Base-by-base conservation (phyloP, 2,888 invertebrate genomes). In the Ormia ochracea region DNA sequence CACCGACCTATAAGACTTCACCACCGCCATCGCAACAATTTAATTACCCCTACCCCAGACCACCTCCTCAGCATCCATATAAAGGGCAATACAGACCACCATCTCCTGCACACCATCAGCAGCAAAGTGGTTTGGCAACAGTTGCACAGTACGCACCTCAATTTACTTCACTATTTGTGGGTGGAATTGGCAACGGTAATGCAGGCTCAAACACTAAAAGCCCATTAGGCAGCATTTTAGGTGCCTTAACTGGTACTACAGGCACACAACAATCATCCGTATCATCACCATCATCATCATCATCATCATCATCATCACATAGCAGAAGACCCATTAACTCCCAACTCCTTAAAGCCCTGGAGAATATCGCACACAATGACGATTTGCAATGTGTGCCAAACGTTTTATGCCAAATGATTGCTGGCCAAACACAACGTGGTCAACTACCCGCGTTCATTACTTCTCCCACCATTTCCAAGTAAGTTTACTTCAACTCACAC, bases 301-400 rank as follows among this genome's bases (percentile, higher is more conserved):
- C 77, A 26, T 26, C 33, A 19, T 59, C 58, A 4, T 45, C 66
- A 17, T 82, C 82, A 21, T 73, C 82, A 12, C 56, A 78, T 19
- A 73, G 59, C 7, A 66, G 74, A 50, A 85, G 87, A 38, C 88
- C 88, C 26, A 83, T 87, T 79, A 88, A 87, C 83, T 86, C 85
- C 82, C 89, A 89, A 84, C 87, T 90, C 83, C 87, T 87, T 83
- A 88, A 84, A 82, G 92, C 92, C 12, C 87, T 94, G 81, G 90
- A 91, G 83, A 92, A 93, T 79, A 92, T 94, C 83, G 91, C 93
- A 17, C 90, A 91, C 84, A 93, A 95, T 88, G 96, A 96, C 87
- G 94, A 95, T 87, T 91, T 93, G 84, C 93, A 94, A 85, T 96
- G 96, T 88, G 94, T 96, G 78, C 94, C 95, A 3, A 91, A 94